Conservation (phyloP, 2,888 invertebrate species). For the Platypus cylindrus region DNA sequence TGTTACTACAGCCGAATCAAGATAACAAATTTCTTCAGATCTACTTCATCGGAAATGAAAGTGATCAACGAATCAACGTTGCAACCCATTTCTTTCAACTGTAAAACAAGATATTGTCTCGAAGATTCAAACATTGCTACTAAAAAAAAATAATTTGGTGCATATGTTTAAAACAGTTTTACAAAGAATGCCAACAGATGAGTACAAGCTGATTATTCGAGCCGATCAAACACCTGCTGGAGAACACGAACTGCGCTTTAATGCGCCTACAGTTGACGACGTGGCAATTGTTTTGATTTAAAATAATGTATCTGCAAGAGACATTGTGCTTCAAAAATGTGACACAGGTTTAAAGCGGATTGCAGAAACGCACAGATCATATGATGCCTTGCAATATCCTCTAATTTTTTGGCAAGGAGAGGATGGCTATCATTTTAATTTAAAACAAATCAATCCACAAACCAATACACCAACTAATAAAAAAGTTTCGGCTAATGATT, state of each 20-base stretch:
- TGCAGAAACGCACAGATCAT: constrained; percentile 24
- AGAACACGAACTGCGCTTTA: not conserved
- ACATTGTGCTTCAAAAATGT: constrained; percentile 2
- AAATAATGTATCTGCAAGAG: constrained; percentile 2
- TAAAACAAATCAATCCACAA: constrained; percentile 1
- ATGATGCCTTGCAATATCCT: constrained; percentile 30
- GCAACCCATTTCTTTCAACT: no score
- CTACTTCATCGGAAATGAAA: no score
- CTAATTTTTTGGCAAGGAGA: constrained; percentile 20
- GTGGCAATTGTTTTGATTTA: constrained; percentile 3
- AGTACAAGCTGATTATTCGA: not conserved
- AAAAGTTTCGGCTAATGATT: constrained; percentile 5
- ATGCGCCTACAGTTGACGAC: constrained; percentile 2
- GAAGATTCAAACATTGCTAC: no score
- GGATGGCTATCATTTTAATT: constrained; percentile 11
- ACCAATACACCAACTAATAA: constrained; percentile 1
- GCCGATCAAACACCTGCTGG: not conserved
- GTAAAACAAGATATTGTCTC: no score
- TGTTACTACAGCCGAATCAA: no score
- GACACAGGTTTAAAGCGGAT: constrained; percentile 8
- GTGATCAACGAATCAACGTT: no score
- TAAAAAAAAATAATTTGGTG: no score
- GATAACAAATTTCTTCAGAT: no score
- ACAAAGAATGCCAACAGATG: not conserved
- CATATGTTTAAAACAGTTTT: constrained; percentile 3